Evolutionary conservation across 2,113 vertebrate species (phyloP).

Genomic region (Axis porcinus): DNA sequence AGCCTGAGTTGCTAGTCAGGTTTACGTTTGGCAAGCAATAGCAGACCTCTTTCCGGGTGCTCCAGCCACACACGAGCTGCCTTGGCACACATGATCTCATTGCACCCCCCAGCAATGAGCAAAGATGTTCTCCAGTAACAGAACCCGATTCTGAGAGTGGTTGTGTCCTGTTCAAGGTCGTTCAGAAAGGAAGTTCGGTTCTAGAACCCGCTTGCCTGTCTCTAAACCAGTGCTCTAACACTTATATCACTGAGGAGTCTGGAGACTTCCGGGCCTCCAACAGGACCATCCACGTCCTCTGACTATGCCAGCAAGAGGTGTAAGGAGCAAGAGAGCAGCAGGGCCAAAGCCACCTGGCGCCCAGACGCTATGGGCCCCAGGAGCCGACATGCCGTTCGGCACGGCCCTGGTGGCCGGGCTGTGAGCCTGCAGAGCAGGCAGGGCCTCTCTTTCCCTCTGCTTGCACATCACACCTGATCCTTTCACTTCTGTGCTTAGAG

Average conservation of each 20-base stretch:
- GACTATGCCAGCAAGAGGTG: not conserved
- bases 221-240: not conserved
- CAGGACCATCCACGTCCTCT: not conserved
- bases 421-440: not conserved
- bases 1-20: not conserved
- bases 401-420: not conserved
- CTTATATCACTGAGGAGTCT: not conserved
- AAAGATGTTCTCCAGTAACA: not conserved
- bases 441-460: not conserved
- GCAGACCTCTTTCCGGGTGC: not conserved
- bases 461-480: not conserved
- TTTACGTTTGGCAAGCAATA: not conserved
- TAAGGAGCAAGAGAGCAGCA: not conserved
- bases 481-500: not conserved
- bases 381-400: not conserved
- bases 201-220: not conserved
- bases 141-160: not conserved
- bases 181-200: not conserved
- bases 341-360: not conserved
- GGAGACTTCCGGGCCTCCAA: not conserved
- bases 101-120: not conserved
- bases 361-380: not conserved
- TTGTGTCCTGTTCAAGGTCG: not conserved
- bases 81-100: not conserved
- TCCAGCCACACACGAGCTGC: not conserved